Percentiles rank a stretch among this genome's conserved stretches.
Evolutionary conservation across 2,113 vertebrate species (phyloP).

Genomic region (Nycticryphes semicollaris): DNA sequence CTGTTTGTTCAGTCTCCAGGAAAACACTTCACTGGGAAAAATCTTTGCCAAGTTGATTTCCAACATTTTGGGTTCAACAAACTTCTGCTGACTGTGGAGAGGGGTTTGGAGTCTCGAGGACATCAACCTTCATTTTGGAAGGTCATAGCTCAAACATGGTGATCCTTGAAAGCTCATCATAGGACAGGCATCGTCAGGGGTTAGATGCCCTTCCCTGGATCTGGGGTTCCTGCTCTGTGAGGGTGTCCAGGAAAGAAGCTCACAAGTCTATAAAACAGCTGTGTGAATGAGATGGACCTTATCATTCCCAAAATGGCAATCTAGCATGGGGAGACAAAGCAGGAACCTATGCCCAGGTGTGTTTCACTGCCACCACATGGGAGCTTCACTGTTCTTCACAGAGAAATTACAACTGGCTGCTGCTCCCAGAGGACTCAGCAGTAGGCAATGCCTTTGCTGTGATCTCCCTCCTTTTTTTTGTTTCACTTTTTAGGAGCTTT

Average conservation of each 20-base stretch:
- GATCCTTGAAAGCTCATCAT: neutral
- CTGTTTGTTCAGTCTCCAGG: neutral
- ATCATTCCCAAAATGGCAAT: neutral
- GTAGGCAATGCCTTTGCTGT: neutral
- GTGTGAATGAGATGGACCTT: neutral
- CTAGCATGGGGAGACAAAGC: rapidly evolving
- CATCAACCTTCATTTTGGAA: neutral
- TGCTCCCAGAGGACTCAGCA: neutral
- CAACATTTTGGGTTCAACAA: neutral
- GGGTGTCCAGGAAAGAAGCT: neutral
- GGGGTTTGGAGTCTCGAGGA: neutral
- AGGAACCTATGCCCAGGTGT: neutral
- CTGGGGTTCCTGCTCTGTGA: neutral
- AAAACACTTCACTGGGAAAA: neutral
- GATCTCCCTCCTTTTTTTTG: neutral
- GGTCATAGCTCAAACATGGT: rapidly evolving
- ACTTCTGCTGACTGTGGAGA: neutral
- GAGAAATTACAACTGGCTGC: neutral
- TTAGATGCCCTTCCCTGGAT: neutral
- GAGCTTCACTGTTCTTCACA: neutral
- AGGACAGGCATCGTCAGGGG: neutral
- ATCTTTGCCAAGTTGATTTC: neutral
- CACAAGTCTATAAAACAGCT: neutral
- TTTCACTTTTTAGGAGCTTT: neutral
- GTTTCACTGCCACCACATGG: neutral